Evolutionary conservation across 2,797 vertebrate genomes (phyloP).

Genomic region (Tangara arthus): DNA sequence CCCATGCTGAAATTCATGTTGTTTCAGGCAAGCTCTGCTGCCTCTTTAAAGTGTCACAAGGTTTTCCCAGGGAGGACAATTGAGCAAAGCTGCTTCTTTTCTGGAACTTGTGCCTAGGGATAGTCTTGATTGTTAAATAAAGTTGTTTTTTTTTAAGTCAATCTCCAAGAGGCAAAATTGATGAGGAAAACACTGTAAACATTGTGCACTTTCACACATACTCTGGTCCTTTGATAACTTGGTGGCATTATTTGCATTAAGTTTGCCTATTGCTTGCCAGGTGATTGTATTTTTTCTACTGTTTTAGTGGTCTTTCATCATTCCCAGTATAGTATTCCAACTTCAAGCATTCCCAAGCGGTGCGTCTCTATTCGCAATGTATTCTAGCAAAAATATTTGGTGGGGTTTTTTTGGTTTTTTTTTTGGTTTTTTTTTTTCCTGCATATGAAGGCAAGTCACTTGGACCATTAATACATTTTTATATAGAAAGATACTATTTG

Average conservation of each 20-base stretch:
- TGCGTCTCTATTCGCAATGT: neutral
- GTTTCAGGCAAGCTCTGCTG: neutral
- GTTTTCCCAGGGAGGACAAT: neutral
- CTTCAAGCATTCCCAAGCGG: neutral
- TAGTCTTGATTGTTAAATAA: neutral
- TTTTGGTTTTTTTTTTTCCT: accelerated
- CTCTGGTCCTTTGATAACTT: neutral
- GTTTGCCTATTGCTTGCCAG: neutral
- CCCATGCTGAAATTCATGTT: accelerated
- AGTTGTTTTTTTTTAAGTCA: neutral
- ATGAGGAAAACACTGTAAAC: neutral
- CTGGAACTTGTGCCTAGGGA: neutral
- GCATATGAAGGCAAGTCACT: neutral
- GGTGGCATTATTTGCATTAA: neutral
- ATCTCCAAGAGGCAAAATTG: neutral
- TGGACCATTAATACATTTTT: neutral
- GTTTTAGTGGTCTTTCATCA: neutral
- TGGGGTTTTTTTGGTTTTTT: neutral
- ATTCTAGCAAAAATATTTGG: neutral
- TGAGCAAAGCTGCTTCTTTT: neutral
- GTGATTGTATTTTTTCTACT: neutral
- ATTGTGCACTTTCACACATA: neutral
- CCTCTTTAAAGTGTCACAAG: neutral
- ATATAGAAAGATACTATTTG: neutral
- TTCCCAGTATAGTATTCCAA: neutral